Conservation (phyloP, 2,888 invertebrate genomes). For the Pristionchus mayeri region DNA sequence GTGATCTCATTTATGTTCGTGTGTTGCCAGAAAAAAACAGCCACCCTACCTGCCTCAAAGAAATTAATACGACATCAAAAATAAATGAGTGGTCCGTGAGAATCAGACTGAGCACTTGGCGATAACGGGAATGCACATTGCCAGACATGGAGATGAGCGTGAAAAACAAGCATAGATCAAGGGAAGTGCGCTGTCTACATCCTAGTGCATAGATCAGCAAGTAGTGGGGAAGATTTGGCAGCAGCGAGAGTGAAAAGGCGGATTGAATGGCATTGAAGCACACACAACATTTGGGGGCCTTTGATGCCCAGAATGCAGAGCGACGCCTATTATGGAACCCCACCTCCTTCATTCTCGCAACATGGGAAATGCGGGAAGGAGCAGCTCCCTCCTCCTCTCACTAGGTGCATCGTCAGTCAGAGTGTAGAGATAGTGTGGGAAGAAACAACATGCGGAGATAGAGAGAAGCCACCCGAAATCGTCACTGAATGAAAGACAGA, state of each 20-base stretch:
- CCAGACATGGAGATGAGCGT: too few relatives aligned
- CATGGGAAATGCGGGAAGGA: neutral
- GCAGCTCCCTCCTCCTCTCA: neutral
- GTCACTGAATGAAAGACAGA: constrained; percentile 6
- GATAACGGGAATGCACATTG: neutral
- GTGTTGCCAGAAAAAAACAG: neutral
- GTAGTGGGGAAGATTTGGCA: neutral
- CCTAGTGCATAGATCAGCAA: neutral
- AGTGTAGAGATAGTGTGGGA: neutral
- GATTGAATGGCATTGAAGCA: neutral
- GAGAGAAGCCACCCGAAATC: neutral
- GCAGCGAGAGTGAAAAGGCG: neutral
- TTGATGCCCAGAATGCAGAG: neutral
- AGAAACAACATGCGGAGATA: neutral
- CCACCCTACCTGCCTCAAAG: neutral
- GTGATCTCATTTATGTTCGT: neutral
- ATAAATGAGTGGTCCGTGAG: neutral
- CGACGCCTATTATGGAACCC: neutral
- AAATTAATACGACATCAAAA: neutral
- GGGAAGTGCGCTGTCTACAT: neutral
- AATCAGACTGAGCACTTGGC: neutral
- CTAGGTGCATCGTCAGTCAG: neutral
- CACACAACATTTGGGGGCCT: neutral
- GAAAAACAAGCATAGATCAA: too few relatives aligned
- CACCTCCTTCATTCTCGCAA: neutral